Percentiles rank a stretch among this genome's conserved stretches.
phyloP scores from a whole-genome alignment of 2,888 invertebrate genomes.

The Xestia ashworthii region DNA sequence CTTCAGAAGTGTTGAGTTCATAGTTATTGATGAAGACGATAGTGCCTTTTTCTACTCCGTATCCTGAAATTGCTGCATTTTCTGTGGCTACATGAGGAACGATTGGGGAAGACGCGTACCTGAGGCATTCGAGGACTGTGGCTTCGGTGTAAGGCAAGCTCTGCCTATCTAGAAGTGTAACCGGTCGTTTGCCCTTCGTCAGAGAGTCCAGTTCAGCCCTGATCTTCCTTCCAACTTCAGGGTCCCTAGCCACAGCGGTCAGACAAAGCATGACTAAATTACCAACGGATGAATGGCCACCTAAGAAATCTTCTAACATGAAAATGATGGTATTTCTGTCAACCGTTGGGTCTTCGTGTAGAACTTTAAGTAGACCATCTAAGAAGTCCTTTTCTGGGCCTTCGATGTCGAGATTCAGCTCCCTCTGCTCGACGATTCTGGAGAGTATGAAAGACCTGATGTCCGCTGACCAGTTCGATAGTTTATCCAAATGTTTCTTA shows the following conservation, averaged over 20 bases:
- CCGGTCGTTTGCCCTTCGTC: conserved; percentile 89
- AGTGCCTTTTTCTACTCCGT: conserved; percentile 94
- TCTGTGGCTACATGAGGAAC: conserved; percentile 97
- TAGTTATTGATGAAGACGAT: conserved; percentile 96
- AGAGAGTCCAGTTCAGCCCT: conserved; percentile 92
- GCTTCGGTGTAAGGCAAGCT: conserved; percentile 95
- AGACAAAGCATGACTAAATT: conserved; percentile 95
- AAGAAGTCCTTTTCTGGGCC: conserved; percentile 94
- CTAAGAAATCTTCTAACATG: conserved; percentile 96
- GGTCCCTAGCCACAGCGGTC: conserved; percentile 92
- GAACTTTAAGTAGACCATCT: conserved; percentile 93
- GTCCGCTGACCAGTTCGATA: conserved; percentile 93
- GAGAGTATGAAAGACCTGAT: conserved; percentile 94
- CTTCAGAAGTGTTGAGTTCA: conserved; percentile 93
- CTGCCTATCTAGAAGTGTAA: conserved; percentile 92
- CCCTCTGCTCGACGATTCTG: conserved; percentile 92
- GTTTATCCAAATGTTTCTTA: conserved; percentile 92
- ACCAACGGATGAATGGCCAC: conserved; percentile 96
- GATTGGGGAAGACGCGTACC: conserved; percentile 96
- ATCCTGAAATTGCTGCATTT: conserved; percentile 93
- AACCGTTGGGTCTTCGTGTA: conserved; percentile 92
- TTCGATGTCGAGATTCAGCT: conserved; percentile 90
- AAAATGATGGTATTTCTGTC: conserved; percentile 95
- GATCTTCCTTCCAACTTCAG: conserved; percentile 92
- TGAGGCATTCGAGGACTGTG: conserved; percentile 94